Conservation (phyloP, 1,140 invertebrate species). For the Hermetia illucens region DNA sequence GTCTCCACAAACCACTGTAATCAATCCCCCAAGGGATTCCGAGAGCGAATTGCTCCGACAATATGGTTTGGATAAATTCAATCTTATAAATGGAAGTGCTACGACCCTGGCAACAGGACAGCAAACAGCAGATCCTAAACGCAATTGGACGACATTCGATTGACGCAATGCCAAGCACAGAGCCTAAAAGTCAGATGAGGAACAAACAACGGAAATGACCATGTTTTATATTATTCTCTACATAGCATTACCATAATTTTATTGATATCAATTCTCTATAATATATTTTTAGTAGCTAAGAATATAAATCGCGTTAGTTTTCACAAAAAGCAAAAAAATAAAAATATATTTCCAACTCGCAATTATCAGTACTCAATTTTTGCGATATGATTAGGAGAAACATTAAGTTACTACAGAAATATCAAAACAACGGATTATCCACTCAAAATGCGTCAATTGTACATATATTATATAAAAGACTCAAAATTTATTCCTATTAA, state of each 20-base stretch:
- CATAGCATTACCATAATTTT: not conserved
- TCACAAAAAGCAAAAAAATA: not conserved
- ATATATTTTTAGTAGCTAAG: not conserved
- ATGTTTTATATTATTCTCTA: not conserved
- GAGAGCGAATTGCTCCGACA: constrained; percentile 36
- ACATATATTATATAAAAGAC: no score
- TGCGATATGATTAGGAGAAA: not conserved
- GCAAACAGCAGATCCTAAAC: not conserved
- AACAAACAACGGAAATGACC: not conserved
- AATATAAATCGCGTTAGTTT: not conserved
- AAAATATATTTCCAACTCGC: not conserved
- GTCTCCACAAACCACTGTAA: constrained; percentile 11
- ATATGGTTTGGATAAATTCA: constrained; percentile 36
- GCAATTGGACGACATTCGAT: not conserved
- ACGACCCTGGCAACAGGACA: constrained; percentile 11
- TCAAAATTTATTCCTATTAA: no score
- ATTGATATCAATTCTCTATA: not conserved
- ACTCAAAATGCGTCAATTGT: no score
- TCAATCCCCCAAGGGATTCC: constrained; percentile 12
- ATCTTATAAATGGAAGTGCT: not conserved
- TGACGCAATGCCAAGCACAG: no score
- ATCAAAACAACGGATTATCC: no score
- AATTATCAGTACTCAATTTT: not conserved
- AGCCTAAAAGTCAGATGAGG: no score
- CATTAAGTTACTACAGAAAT: not conserved